These are phyloP conservation scores for Chunga burmeisteri DNA, from an alignment of 2,113 vertebrate genomes.

Conservation along the genomic window DNA sequence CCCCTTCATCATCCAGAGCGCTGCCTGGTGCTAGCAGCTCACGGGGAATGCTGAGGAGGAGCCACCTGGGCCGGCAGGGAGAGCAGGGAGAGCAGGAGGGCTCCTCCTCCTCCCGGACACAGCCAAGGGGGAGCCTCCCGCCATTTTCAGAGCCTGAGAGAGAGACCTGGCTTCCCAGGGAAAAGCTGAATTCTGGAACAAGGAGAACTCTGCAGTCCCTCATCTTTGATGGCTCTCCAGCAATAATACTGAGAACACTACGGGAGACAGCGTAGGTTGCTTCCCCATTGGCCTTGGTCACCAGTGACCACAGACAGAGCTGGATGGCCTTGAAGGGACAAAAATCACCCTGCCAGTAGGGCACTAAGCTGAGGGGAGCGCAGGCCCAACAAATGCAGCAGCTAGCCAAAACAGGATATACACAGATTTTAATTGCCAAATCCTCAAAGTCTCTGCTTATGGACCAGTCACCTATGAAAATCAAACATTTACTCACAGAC, in stretches of 20 bases:
- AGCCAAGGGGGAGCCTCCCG: neutral
- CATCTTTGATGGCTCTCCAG: neutral
- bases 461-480: neutral
- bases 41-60: neutral
- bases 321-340: neutral
- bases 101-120: neutral
- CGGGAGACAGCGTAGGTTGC: rapidly evolving
- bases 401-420: neutral
- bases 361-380: neutral
- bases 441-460: neutral
- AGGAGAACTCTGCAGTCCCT: rapidly evolving
- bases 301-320: neutral
- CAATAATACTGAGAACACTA: neutral
- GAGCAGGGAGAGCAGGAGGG: neutral
- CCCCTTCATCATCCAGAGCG: neutral
- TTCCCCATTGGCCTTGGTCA: rapidly evolving
- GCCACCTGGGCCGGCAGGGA: neutral
- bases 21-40: neutral
- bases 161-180: neutral
- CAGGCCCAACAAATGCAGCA: neutral
- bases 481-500: rapidly evolving
- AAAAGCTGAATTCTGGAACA: neutral
- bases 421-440: neutral
- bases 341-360: neutral
- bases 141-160: neutral